phyloP scores from a whole-genome alignment of 2,888 invertebrate species.

The Lordiphosa fenestrarum region DNA sequence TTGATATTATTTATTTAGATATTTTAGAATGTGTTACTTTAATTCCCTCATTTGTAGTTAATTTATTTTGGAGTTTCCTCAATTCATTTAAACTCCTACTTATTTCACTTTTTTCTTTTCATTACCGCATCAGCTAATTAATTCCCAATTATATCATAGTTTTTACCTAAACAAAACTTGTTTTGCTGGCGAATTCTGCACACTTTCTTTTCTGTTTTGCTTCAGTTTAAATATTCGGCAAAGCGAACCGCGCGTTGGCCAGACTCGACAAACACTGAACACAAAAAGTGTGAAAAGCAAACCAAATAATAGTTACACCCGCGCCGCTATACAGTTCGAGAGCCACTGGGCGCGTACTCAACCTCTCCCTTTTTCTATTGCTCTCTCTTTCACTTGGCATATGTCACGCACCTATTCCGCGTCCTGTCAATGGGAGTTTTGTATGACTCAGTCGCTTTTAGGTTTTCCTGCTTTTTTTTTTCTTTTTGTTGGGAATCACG shows the following conservation, averaged over 20 bases:
- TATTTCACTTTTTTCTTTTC: conserved; percentile 23
- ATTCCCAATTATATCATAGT: conserved; percentile 47
- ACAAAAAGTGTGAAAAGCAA: conserved; percentile 37
- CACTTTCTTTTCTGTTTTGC: conserved; percentile 45
- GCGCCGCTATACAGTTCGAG: conserved; percentile 39
- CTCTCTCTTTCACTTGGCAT: conserved; percentile 9
- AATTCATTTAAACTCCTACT: too few relatives aligned
- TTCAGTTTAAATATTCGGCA: conserved; percentile 18
- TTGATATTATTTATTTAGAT: too few relatives aligned
- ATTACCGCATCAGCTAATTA: conserved; percentile 54
- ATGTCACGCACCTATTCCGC: conserved; percentile 16
- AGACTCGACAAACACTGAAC: conserved; percentile 54
- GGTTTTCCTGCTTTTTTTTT: conserved; percentile 50
- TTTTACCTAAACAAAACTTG: conserved; percentile 40
- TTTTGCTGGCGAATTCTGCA: conserved; percentile 56
- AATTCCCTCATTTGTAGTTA: not conserved
- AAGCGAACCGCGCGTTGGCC: conserved; percentile 57
- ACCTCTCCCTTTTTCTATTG: conserved; percentile 5
- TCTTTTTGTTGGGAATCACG: conserved; percentile 68
- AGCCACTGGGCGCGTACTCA: conserved; percentile 15
- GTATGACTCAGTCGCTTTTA: conserved; percentile 49
- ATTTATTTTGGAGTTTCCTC: not conserved
- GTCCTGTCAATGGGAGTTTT: conserved; percentile 21
- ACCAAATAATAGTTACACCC: conserved; percentile 40
- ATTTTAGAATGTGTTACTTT: too few relatives aligned